Evolutionary conservation across 2,113 vertebrate genomes (phyloP), one percentile per base, ranked within the genome.

Genomic region (Brachirus orientalis): DNA sequence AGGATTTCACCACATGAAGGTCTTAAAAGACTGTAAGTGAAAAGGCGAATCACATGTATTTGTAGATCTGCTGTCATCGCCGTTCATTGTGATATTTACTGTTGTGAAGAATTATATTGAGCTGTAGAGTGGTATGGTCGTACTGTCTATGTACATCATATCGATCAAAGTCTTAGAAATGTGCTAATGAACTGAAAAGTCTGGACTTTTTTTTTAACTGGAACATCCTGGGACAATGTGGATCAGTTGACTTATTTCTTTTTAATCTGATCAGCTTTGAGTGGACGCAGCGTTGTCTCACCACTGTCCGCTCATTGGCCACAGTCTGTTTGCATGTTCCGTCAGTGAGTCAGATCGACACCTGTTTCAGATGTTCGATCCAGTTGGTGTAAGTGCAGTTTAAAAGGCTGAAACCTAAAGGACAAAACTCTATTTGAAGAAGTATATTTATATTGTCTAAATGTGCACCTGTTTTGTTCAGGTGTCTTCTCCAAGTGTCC

Each of bases 401-500:
- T 58, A 79, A 60, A 59, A 80, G 67, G 52, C 20, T 61, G 58
- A 82, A 65, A 81, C 58, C 7, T 18, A 12, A 55, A 38, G 36
- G 52, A 74, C 44, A 59, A 51, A 45, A 52, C 55, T 11, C 53
- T 70, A 55, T 66, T 71, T 80, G 46, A 92, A 87, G 88, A 91
- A 86, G 87, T 76, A 87, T 89, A 86, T 90, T 90, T 90, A 56
- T 89, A 89, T 94, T 79, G 91, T 94, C 57, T 87, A 57, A 51
- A 80, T 78, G 80, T 89, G 86, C 67, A 87, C 93, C 93, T 94
- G 91, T 93, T 90, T 87, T 90, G 89, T 84, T 79, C 89, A 90
- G 85, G 73, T 94, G 93, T 94, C 74, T 93, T 88, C 76, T 92
- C 77, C 91, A 79, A 91, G 83, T 91, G 92, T 93, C 83, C 84